Base-by-base conservation (phyloP, 2,888 invertebrate genomes). In the Petrolisthes manimaculis region DNA sequence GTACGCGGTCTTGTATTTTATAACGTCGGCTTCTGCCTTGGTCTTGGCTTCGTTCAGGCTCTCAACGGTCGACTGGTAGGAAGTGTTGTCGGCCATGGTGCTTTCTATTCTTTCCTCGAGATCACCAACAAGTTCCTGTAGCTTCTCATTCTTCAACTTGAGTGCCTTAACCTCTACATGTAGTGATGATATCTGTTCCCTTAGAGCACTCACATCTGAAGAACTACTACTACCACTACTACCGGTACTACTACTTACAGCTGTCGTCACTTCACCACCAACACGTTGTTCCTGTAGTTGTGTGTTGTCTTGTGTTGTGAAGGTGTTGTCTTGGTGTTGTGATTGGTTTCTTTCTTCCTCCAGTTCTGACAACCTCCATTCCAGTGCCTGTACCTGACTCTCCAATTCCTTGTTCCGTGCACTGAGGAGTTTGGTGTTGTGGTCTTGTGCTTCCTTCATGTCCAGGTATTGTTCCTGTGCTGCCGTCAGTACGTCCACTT, bases 371-470 rank as follows among this genome's bases (percentile, higher is more conserved):
- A 91, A 83, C 54, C 86, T 86, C 90, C 91, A 90, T 77, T 91
- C 91, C 55, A 91, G 79, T 24, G 89, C 93, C 84, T 94, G 94
- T 9, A 97, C 92, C 93, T 96, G 96, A 84, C 95, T 94, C 91
- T 94, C 95, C 1, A 96, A 93, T 92, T 96, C 96, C 91, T 95
- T 95, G 91, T 95, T 95, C 92, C 96, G 95, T 88, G 95, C 95
- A 92, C 96, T 95, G 94, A 95, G 95, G 92, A 95, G 94, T 91
- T 96, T 95, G 37, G 97, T 93, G 92, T 96, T 96, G 92, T 95
- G 95, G 91, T 97, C 97, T 93, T 96, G 95, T 90, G 95, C 95
- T 92, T 97, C 96, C 93, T 97, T 97, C 93, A 96, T 95, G 92
- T 97, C 97, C 1, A 95, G 93, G 92, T 97, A 94, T 90, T 95